Evolutionary conservation across 2,113 vertebrate species (phyloP), one percentile per base, ranked within the genome.

Genomic region (Hypocryptadius cinnamomeus): DNA sequence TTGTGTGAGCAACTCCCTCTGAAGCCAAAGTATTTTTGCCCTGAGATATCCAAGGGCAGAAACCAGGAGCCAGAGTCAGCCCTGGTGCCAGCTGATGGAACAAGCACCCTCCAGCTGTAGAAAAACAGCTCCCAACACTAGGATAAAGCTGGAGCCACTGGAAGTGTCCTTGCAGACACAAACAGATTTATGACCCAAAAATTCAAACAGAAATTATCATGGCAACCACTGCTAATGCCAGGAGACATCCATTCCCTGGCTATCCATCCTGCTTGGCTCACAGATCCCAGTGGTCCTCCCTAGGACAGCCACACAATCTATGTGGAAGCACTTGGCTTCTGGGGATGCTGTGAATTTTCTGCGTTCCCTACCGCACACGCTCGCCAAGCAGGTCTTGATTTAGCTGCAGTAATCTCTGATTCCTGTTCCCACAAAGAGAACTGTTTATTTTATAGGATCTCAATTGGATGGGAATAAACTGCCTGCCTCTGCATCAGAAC

Each of bases 131-230:
- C 54, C 64, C 59, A 89, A 73, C 45, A 42, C 22, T 21, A 40
- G 76, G 69, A 93, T 78, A 88, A 85, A 90, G 56, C 85, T 78
- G 90, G 91, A 94, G 84, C 65, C 91, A 85, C 78, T 92, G 77
- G 20, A 81, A 79, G 14, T 28, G 33, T 70, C 47, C 57, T 65
- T 63, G 57, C 56, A 91, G 79, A 66, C 8, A 0, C 70, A 69
- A 89, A 79, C 18, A 85, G 81, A 91, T 89, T 94, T 92, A 93
- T 71, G 87, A 82, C 42, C 30, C 39, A 27, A 76, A 86, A 82
- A 93, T 85, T 45, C 59, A 83, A 85, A 30, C 42, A 89, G 81
- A 30, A 95, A 85, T 81, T 92, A 85, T 61, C 89, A 24, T 3
- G 87, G 71, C 50, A 89, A 77, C 30, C 66, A 66, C 57, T 89